Evolutionary conservation across 2,113 vertebrate species (phyloP), one percentile per base, ranked within the genome.

Genomic region (Jacana jacana): DNA sequence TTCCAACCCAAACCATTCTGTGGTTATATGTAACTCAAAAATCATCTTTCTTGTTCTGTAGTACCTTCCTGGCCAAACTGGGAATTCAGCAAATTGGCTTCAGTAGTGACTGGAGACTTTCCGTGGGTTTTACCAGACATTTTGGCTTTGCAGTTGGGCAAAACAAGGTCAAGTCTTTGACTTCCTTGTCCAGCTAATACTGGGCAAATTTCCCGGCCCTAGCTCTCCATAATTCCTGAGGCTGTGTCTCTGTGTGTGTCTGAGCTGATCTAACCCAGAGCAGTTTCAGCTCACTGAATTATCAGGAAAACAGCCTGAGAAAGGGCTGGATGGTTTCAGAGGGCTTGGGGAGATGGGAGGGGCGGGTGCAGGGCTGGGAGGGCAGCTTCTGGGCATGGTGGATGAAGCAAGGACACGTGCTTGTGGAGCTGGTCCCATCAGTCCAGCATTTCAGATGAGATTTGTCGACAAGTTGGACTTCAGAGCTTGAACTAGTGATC

Each of bases 221-320:
- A 40, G 68, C 48, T 28, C 58, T 48, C 7, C 12, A 12, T 12
- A 10, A 11, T 2, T n/a, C 77, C 69, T 0, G 1, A 9, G 54
- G 30, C 1, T 6, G 52, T 31, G 31, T 23, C 8, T 27, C n/a
- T 11, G 5, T 23, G 55, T 33, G 10, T 44, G 30, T 15, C 33
- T 7, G 13, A 78, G 57, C 46, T 30, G 27, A 22, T 42, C 7
- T 18, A 0, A 6, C 0, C 22, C 60, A 23, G 13, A 55, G 71
- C 27, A 7, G 24, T 15, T 30, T 28, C 5, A 35, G 13, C 14
- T 42, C 3, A 0, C 35, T 6, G 28, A 5, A 9, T 22, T 23
- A 2, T 4, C 18, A 5, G 65, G n/a, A 42, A 19, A 3, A 2
- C 1, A 5, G 31, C 18, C 22, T 46, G 78, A 4, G 7, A 4